A percentile compares a stretch with the other conserved stretches of the same genome.
Evolutionary conservation across 2,113 vertebrate species (phyloP).

Genomic region (Nerophis lumbriciformis): DNA sequence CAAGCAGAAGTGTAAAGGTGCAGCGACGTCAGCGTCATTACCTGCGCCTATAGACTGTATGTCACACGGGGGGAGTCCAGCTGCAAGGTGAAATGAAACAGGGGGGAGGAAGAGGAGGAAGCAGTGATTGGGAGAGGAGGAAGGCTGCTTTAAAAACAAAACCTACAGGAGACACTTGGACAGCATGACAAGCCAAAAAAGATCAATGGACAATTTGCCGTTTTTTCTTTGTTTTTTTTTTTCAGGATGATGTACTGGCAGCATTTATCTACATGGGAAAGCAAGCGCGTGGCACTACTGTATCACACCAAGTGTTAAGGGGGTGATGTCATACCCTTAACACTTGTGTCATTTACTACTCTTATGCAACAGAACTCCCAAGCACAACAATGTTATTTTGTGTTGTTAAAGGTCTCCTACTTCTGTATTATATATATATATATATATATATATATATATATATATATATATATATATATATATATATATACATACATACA

Average conservation of each 20-base stretch:
- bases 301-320: too few species aligned
- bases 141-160: constrained; percentile 20
- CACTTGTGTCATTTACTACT: too few species aligned
- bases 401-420: too few species aligned
- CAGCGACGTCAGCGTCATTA: constrained; percentile 65
- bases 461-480: too few species aligned
- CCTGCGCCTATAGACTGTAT: constrained; percentile 93
- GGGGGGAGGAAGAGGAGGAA: constrained; percentile 50
- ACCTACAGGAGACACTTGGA: background rate
- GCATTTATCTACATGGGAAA: constrained; percentile 48
- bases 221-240: background rate
- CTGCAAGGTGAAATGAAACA: constrained; percentile 72
- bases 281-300: constrained; percentile 5
- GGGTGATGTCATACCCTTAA: too few species aligned
- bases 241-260: constrained; percentile 19
- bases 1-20: too few species aligned
- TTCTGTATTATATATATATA: too few species aligned
- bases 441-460: too few species aligned
- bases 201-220: too few species aligned
- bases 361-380: too few species aligned
- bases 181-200: background rate
- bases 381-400: too few species aligned
- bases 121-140: constrained; percentile 17
- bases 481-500: too few species aligned
- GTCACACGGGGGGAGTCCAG: constrained; percentile 88